Evolutionary conservation across 1,140 invertebrate genomes (phyloP), one percentile per base, ranked within the genome.

Genomic region (Drosophila jambulina): DNA sequence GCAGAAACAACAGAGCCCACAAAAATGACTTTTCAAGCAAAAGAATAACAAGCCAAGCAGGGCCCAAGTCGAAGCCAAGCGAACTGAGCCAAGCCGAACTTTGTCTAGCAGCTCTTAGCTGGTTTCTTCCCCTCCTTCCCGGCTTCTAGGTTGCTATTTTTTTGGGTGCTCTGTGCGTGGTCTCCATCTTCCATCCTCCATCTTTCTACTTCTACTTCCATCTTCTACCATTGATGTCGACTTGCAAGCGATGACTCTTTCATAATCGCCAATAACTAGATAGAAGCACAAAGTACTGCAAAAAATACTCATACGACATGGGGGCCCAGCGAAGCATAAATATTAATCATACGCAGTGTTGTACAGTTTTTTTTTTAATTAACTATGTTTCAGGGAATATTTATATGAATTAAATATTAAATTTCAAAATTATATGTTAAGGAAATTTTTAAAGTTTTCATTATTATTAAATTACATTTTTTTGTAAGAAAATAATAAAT

Each of bases 181-280:
- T 79, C 63, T 51, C 21, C 53, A 45, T 45, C 71, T 63, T 43
- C 70, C 38, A 75, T 75, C 68, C 43, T 62, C 68, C 49, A 56
- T 63, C 17, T 32, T 25, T 25, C 4, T 25, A 25, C 46, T 48
- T 48, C 15, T 53, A 19, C 27, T 54, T 48, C 46, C 15, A 48
- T 6, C 17, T 49, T 51, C 12, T 29, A 19, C 21, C 65, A 65
- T 54, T 42, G 48, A 68, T 82, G 79, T 46, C 58, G 59, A 82
- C 83, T 65, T 86, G 83, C 83, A 86, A 80, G 84, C 80, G 75
- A 81, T 87, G 82, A 80, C 80, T 88, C 71, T 87, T 83, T 88
- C 60, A 54, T 59, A 32, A 42, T 68, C 48, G 23, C 45, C 49
- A 42, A 29, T 70, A 60, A 49, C 21, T 21, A 42, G 53, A 71